Conservation (phyloP, 1,140 invertebrate genomes). For the Tetramorium parvispinum region DNA sequence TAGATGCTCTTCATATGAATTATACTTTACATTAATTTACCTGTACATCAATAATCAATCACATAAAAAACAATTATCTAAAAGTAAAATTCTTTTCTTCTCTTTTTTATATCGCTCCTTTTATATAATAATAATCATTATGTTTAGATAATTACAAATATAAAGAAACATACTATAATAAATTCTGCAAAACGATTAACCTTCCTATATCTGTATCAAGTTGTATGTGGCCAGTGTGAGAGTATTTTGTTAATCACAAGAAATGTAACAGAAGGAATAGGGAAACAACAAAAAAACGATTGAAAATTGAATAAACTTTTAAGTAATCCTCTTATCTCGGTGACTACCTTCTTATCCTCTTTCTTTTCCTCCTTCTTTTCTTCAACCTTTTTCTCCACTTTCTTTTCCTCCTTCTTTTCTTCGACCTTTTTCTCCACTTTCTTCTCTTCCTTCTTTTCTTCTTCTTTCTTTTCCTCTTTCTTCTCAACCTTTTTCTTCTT, state of each 20-base stretch:
- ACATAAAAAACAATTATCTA: not conserved
- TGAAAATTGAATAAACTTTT: conserved; percentile 12
- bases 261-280: not conserved
- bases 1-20: not conserved
- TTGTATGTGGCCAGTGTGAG: conserved; percentile 17
- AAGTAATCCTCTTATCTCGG: not conserved
- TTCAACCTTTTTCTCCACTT: no score
- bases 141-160: not conserved
- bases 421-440: conserved; percentile 77
- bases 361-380: no score
- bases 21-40: not conserved
- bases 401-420: conserved; percentile 85
- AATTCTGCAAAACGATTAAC: conserved; percentile 39
- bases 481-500: conserved; percentile 85
- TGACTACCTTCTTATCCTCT: conserved; percentile 78
- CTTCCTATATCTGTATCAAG: conserved; percentile 31
- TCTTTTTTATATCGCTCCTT: not conserved
- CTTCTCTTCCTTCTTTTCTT: conserved; percentile 76
- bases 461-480: conserved; percentile 79
- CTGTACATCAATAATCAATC: not conserved
- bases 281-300: not conserved
- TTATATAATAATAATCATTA: not conserved
- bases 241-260: conserved; percentile 43
- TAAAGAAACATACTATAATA: not conserved
- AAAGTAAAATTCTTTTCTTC: not conserved